Conservation (phyloP, 2,888 invertebrate species). For the Dolichomitus sp. region DNA sequence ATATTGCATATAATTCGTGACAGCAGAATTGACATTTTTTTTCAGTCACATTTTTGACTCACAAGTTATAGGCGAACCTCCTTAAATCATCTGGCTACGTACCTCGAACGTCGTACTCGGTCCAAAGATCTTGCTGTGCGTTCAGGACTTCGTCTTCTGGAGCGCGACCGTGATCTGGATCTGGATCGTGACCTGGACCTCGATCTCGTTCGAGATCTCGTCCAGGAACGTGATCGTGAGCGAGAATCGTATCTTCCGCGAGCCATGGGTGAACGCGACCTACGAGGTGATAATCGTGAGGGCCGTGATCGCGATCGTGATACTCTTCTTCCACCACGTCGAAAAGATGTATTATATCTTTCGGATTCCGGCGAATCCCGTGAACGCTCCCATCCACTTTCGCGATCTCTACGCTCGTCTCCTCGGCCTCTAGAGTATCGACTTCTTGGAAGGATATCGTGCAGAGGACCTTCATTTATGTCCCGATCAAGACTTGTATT, state of each 20-base stretch:
- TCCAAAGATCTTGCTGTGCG: slow-evolving; percentile 78
- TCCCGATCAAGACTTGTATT: slow-evolving; percentile 80
- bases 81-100: not conserved
- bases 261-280: slow-evolving; percentile 66
- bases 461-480: slow-evolving; percentile 73
- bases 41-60: no score
- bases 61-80: no score
- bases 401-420: slow-evolving; percentile 61
- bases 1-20: no score
- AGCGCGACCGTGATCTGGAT: slow-evolving; percentile 71
- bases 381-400: slow-evolving; percentile 76
- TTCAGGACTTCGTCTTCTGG: slow-evolving; percentile 84
- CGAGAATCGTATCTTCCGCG: slow-evolving; percentile 68
- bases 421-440: slow-evolving; percentile 51
- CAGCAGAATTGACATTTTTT: no score
- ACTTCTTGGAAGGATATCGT: slow-evolving; percentile 35
- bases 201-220: slow-evolving; percentile 82
- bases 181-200: slow-evolving; percentile 79
- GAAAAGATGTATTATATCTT: slow-evolving; percentile 67
- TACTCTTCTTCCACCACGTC: slow-evolving; percentile 68
- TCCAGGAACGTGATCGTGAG: slow-evolving; percentile 81
- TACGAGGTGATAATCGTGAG: slow-evolving; percentile 47
- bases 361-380: slow-evolving; percentile 76
- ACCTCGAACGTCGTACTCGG: slow-evolving; percentile 79
- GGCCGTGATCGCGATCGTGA: slow-evolving; percentile 54